These are phyloP conservation scores for Elgaria multicarinata DNA, from an alignment of 2,113 vertebrate genomes.

Conservation along the genomic window DNA sequence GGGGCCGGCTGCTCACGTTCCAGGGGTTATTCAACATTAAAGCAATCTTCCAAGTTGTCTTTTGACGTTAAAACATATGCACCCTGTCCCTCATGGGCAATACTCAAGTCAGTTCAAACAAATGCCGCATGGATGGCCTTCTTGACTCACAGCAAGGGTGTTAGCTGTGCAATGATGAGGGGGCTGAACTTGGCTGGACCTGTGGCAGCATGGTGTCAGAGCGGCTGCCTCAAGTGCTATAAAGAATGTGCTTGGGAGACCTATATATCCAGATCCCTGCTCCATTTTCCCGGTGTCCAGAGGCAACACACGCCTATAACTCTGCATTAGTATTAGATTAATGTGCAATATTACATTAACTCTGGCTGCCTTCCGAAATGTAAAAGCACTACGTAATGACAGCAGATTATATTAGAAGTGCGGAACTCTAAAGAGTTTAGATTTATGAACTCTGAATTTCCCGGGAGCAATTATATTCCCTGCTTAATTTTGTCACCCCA, in stretches of 20 bases:
- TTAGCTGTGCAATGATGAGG: background rate
- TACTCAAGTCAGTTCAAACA: background rate
- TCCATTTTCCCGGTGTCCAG: background rate
- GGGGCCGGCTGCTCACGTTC: too few species aligned
- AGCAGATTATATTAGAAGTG: conserved; percentile 9
- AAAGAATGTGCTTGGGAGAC: conserved; percentile 5
- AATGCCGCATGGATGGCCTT: background rate
- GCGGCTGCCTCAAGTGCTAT: background rate
- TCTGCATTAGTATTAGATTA: conserved; percentile 6
- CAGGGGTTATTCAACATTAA: background rate
- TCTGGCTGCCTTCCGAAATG: conserved; percentile 8
- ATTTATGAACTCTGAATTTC: conserved; percentile 27
- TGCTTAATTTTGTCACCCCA: conserved; percentile 8
- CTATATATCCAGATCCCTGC: background rate
- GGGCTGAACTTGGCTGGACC: background rate
- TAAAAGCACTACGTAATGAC: conserved; percentile 24
- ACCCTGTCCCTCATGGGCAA: background rate
- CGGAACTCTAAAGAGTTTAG: background rate
- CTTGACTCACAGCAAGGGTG: background rate
- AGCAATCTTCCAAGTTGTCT: background rate
- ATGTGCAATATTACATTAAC: conserved; percentile 7
- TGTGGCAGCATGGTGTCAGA: background rate
- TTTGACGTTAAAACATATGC: background rate
- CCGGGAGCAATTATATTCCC: conserved; percentile 7
- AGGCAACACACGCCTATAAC: background rate